Percentiles rank a stretch among this genome's conserved stretches.
Conservation (phyloP, 1,140 invertebrate species). For the Drosophila seguyi region DNA sequence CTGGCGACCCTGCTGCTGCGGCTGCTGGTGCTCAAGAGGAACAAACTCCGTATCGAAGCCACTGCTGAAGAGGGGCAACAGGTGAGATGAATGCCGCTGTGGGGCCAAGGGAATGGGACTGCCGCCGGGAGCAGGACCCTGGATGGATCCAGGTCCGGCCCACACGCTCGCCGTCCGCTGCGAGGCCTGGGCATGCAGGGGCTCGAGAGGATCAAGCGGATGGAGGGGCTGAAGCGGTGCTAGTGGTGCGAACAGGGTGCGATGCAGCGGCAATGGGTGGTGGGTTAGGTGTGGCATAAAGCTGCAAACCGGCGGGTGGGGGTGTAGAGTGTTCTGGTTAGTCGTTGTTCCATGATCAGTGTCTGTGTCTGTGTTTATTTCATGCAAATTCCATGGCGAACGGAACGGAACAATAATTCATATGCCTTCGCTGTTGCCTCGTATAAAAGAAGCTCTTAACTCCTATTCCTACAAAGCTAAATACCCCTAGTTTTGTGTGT, state of each 20-base stretch:
- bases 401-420: slow-evolving; percentile 71
- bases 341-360: slow-evolving; percentile 25
- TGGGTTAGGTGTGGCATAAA: slow-evolving; percentile 80
- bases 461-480: slow-evolving; percentile 29
- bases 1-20: slow-evolving; percentile 65
- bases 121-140: slow-evolving; percentile 11
- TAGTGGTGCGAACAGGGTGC: slow-evolving; percentile 67
- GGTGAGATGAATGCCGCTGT: slow-evolving; percentile 59
- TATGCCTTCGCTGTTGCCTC: slow-evolving; percentile 67
- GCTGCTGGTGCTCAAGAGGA: slow-evolving; percentile 72
- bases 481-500: slow-evolving; percentile 14
- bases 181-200: slow-evolving; percentile 69
- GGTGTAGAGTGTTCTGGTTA: slow-evolving; percentile 54
- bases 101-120: slow-evolving; percentile 46
- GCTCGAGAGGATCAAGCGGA: slow-evolving; percentile 65
- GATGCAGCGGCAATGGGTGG: slow-evolving; percentile 73
- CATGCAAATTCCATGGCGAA: slow-evolving; percentile 61
- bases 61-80: slow-evolving; percentile 65
- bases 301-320: slow-evolving; percentile 41
- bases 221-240: slow-evolving; percentile 54
- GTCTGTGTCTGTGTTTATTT: slow-evolving; percentile 34
- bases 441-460: slow-evolving; percentile 71
- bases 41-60: slow-evolving; percentile 75
- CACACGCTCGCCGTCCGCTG: slow-evolving; percentile 68
- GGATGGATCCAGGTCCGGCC: slow-evolving; percentile 33